A percentile compares a stretch with the other conserved stretches of the same genome.
phyloP scores from a whole-genome alignment of 37 sponge, comb jelly and placozoan genomes.

The Halisarca cf. caerulea region DNA sequence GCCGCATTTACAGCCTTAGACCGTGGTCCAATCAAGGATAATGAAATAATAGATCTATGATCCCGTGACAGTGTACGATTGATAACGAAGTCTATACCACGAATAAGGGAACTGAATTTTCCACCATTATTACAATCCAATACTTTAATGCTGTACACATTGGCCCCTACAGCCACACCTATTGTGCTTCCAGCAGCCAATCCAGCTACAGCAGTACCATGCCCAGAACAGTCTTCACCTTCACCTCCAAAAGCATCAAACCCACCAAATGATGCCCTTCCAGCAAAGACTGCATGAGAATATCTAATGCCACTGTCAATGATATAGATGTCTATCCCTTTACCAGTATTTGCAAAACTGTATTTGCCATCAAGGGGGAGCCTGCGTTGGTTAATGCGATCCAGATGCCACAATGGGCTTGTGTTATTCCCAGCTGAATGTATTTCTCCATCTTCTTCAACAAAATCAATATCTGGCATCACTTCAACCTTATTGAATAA shows the following conservation, averaged over 20 bases:
- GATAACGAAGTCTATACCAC: slow-evolving; percentile 43
- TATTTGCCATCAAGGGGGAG: slow-evolving; percentile 52
- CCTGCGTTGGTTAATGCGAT: slow-evolving; percentile 65
- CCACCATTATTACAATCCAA: slow-evolving; percentile 59
- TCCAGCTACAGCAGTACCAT: slow-evolving; percentile 77
- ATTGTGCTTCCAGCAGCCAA: slow-evolving; percentile 48
- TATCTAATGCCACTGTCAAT: slow-evolving; percentile 69
- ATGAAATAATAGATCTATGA: slow-evolving; percentile 51
- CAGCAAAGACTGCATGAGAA: slow-evolving; percentile 31
- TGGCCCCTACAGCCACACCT: slow-evolving; percentile 54
- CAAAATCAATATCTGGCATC: slow-evolving; percentile 12
- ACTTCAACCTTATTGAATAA: background rate
- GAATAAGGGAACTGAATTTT: slow-evolving; percentile 35
- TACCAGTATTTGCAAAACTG: slow-evolving; percentile 44
- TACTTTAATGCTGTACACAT: slow-evolving; percentile 59
- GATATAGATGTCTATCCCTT: slow-evolving; percentile 76
- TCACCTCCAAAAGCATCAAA: background rate
- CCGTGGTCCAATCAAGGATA: slow-evolving; percentile 51
- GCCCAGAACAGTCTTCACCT: slow-evolving; percentile 69
- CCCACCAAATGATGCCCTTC: slow-evolving; percentile 11
- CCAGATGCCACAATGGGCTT: slow-evolving; percentile 48
- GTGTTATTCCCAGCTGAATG: background rate
- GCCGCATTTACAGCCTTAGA: slow-evolving; percentile 39
- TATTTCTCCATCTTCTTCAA: background rate
- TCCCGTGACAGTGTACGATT: background rate